phyloP scores from a whole-genome alignment of 2,888 invertebrate genomes.

The Harpalus rufipes region DNA sequence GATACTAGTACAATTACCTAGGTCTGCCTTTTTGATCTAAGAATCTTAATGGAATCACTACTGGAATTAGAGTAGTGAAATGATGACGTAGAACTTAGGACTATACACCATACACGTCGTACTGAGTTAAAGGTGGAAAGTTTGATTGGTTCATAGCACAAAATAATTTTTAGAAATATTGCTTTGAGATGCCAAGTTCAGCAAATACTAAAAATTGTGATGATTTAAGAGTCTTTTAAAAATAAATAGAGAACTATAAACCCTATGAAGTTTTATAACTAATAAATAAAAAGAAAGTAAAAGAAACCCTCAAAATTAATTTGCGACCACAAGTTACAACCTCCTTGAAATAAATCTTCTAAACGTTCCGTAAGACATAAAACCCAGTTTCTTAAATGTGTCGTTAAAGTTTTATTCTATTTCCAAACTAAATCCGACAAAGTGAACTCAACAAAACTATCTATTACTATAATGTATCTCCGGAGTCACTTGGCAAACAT shows the following conservation, averaged over 20 bases:
- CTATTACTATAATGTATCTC: constrained; percentile 44
- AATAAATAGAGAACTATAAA: not conserved
- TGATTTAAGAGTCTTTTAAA: not conserved
- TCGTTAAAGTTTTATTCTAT: constrained; percentile 53
- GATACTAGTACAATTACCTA: too few relatives aligned
- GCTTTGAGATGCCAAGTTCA: not conserved
- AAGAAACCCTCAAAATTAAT: constrained; percentile 27
- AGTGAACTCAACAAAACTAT: constrained; percentile 50
- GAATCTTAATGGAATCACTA: too few relatives aligned
- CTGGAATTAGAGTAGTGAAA: too few relatives aligned
- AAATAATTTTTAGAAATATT: too few relatives aligned
- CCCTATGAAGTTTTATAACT: not conserved
- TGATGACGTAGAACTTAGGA: too few relatives aligned
- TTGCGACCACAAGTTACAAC: constrained; percentile 29
- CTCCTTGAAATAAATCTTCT: constrained; percentile 31
- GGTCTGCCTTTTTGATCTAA: too few relatives aligned
- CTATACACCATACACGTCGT: too few relatives aligned
- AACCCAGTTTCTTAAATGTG: constrained; percentile 39
- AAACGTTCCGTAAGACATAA: constrained; percentile 34
- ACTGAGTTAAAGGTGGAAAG: too few relatives aligned
- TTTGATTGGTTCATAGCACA: too few relatives aligned
- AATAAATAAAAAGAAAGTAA: constrained; percentile 1
- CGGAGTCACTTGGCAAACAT: constrained; percentile 38
- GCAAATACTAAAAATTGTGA: not conserved
- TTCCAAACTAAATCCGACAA: constrained; percentile 54